Evolutionary conservation across 2,797 vertebrate genomes (phyloP).

Genomic region (Parauchenoglanis ngamensis): DNA sequence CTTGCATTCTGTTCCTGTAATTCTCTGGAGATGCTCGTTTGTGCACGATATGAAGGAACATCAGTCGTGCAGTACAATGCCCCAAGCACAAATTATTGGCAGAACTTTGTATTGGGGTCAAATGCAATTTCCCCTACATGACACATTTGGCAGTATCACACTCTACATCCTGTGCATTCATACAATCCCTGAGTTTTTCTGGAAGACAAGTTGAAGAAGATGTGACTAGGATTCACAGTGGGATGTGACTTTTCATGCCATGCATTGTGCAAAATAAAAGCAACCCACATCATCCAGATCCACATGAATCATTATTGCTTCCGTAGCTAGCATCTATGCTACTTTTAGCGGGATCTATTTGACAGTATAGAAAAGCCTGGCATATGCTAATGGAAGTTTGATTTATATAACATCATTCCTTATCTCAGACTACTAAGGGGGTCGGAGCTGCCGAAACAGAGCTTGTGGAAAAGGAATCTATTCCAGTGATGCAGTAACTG

Average conservation of each 20-base stretch:
- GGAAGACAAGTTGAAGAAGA: slow-evolving; percentile 42
- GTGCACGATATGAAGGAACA: slow-evolving; percentile 19
- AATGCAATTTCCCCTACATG: slow-evolving; percentile 43
- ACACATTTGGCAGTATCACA: slow-evolving; percentile 24
- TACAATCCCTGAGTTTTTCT: slow-evolving; percentile 53
- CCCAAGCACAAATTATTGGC: slow-evolving; percentile 2
- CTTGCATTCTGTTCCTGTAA: neutral
- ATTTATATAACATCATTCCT: slow-evolving; percentile 64
- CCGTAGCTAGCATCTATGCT: slow-evolving; percentile 27
- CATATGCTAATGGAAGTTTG: slow-evolving; percentile 41
- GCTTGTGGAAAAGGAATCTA: slow-evolving; percentile 49
- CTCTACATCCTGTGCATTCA: slow-evolving; percentile 25
- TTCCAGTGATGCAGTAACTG: slow-evolving; percentile 43
- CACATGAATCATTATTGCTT: slow-evolving; percentile 1
- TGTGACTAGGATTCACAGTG: slow-evolving; percentile 42
- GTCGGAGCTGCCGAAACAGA: slow-evolving; percentile 29
- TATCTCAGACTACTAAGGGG: slow-evolving; percentile 55
- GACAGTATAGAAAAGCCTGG: neutral
- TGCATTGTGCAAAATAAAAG: slow-evolving; percentile 29
- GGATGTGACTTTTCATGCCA: slow-evolving; percentile 27
- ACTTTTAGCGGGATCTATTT: slow-evolving; percentile 23
- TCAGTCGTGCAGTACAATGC: neutral
- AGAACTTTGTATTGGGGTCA: slow-evolving; percentile 43
- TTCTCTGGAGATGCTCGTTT: neutral
- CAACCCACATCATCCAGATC: slow-evolving; percentile 56